Evolutionary conservation across 1,140 invertebrate genomes (phyloP), one percentile per base, ranked within the genome.

Genomic region (Megalopta genalis): DNA sequence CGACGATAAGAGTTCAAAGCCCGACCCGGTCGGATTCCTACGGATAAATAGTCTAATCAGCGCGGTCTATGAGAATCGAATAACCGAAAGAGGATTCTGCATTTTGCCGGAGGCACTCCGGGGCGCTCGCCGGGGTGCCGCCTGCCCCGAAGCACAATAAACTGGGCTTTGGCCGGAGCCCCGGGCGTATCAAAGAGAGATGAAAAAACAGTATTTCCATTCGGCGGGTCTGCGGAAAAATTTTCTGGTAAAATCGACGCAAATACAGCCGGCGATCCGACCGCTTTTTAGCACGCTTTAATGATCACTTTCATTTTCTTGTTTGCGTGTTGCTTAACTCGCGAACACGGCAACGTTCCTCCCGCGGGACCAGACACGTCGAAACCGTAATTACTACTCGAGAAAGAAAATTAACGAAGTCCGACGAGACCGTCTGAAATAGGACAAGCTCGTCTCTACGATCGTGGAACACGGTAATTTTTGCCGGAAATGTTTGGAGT

Each of bases 161-260:
- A 65, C 63, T 42, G 8, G 37, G 63, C n/a, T 65, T 42, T 46
- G 63, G 63, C 39, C 42, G n/a, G 27, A 39, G n/a, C 63, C 23
- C 4, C 23, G n/a, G 9, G 6, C n/a, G n/a, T n/a, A 5, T 18
- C 8, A 42, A 9, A 23, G 37, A 23, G 37, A 12, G 7, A 14
- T 9, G 21, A 4, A 18, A 23, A 65, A 65, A 39, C 37, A 65
- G 39, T 42, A 23, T 65, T 65, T 37, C 12, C 2, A 23, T n/a
- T 46, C 37, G 63, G 39, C 14, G 10, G 63, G 6, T 54, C 16
- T 21, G 2, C 14, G 3, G 21, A 10, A 39, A 23, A 46, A 12
- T 12, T 46, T 46, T 46, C 10, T 0, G 9, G 10, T 9, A 8
- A 54, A 14, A n/a, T 32, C 14, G 49, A 18, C 27, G 12, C 60